Evolutionary conservation across 1,140 invertebrate genomes (phyloP).

Genomic region (Parasteatoda tepidariorum): DNA sequence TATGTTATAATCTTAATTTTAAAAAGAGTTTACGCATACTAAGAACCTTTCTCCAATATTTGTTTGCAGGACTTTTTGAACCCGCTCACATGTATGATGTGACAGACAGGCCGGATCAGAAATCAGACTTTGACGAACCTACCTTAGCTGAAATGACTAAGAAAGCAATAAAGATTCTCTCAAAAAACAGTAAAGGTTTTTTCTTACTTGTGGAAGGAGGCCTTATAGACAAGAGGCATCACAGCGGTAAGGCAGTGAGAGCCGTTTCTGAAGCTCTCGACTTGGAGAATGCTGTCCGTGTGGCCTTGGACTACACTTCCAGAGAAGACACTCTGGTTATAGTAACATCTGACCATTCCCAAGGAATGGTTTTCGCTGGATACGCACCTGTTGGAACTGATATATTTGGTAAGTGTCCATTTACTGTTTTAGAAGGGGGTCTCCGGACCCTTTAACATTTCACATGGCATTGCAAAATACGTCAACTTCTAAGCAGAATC

Average conservation of each 20-base stretch:
- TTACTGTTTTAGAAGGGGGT: too few relatives aligned
- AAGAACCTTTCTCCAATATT: too few relatives aligned
- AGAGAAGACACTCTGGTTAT: conserved; percentile 64
- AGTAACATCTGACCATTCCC: conserved; percentile 66
- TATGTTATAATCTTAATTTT: too few relatives aligned
- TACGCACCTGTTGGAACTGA: conserved; percentile 63
- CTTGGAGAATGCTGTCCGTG: conserved; percentile 63
- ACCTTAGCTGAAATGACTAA: conserved; percentile 69
- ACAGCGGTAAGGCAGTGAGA: conserved; percentile 70
- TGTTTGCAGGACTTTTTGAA: conserved; percentile 67
- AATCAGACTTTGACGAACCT: conserved; percentile 64
- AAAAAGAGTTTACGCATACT: too few relatives aligned
- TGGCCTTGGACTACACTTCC: conserved; percentile 63
- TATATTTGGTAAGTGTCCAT: conserved; percentile 66
- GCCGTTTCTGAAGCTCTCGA: conserved; percentile 64
- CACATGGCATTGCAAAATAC: too few relatives aligned
- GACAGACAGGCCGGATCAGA: conserved; percentile 64
- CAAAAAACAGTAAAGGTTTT: conserved; percentile 68
- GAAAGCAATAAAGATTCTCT: conserved; percentile 69
- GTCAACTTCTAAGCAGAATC: too few relatives aligned
- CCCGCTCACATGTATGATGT: conserved; percentile 69
- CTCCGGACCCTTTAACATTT: too few relatives aligned
- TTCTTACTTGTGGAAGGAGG: conserved; percentile 66
- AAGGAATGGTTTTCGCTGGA: conserved; percentile 65
- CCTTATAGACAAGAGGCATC: conserved; percentile 86